Base-by-base conservation (phyloP, 2,113 vertebrate genomes). In the Tragelaphus strepsiceros region DNA sequence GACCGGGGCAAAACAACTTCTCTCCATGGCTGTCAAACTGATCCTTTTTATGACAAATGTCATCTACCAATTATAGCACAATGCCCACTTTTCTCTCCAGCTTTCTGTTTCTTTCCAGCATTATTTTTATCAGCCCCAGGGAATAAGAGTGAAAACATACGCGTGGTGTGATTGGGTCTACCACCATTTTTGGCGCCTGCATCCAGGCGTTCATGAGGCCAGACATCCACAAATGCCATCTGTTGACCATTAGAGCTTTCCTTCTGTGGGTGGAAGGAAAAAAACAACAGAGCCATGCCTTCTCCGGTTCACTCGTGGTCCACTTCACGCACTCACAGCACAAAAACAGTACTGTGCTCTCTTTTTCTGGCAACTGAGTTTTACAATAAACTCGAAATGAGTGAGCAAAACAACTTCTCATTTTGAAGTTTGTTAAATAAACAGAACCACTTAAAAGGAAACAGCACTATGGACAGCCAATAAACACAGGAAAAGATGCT, bases 371-470 rank as follows among this genome's bases (percentile, higher is more conserved):
- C 54, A 39, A 62, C 13, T 54, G 61, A 90, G 64, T 81, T 87
- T 93, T 88, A 88, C 86, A 96, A 96, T 88, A 93, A 95, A 87
- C 46, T 71, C 82, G 43, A 87, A 83, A 51, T 32, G 64, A 96
- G 62, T 39, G 62, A 97, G 77, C 71, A 90, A 96, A 96, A 97
- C 92, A 93, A 78, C 56, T 32, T 90, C 81, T 83, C 90, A 67
- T 90, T 85, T 93, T 64, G 28, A 64, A 95, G 88, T 85, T 82
- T 90, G 88, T 94, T 53, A 74, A 92, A 95, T 94, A 96, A 98
- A 97, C 77, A 96, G 54, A 58, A 54, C 62, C 91, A 87, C 81
- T 92, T 90, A 64, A 96, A 96, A 92, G 92, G 80, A 85, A 49
- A 39, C 61, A 92, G 84, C 11, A 30, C 24, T 81, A 91, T 22